A percentile compares a stretch with the other conserved stretches of the same genome.
These are phyloP conservation scores for Toxotes lorentzi DNA, from an alignment of 2,797 vertebrate species.

Conservation along the genomic window DNA sequence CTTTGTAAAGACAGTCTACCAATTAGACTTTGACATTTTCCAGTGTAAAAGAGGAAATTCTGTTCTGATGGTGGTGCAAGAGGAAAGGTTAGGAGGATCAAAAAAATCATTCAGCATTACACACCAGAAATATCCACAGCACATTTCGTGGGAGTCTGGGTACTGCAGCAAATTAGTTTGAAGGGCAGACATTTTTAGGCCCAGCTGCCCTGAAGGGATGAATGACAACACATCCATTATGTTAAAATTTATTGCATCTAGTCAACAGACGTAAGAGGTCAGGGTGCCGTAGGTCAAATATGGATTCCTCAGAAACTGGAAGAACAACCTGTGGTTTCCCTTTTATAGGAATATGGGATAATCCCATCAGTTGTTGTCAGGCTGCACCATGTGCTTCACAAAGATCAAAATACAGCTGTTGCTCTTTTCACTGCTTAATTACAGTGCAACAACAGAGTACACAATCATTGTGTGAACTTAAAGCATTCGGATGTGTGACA, in stretches of 20 bases:
- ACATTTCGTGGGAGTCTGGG: neutral
- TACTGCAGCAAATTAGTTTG: neutral
- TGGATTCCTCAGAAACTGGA: neutral
- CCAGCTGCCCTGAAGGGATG: neutral
- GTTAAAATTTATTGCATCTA: neutral
- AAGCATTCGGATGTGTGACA: constrained; percentile 34
- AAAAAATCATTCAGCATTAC: neutral
- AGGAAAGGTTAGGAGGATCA: neutral
- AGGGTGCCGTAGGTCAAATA: neutral
- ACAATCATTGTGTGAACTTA: constrained; percentile 40
- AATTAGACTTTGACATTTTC: neutral
- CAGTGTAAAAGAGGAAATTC: neutral
- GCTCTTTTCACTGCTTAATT: constrained; percentile 45
- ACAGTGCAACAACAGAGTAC: constrained; percentile 33
- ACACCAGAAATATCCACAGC: neutral
- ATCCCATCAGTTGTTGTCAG: neutral
- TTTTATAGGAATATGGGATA: neutral
- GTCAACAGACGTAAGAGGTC: neutral
- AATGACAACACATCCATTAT: neutral
- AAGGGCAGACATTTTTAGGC: neutral
- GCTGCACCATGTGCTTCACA: neutral
- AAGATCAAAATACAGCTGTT: constrained; percentile 45
- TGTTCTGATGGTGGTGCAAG: neutral
- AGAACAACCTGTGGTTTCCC: neutral
- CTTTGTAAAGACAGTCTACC: too few species aligned